Evolutionary conservation across 2,888 invertebrate species (phyloP), one percentile per base, ranked within the genome.

Genomic region (Phrixothrix hirtus): DNA sequence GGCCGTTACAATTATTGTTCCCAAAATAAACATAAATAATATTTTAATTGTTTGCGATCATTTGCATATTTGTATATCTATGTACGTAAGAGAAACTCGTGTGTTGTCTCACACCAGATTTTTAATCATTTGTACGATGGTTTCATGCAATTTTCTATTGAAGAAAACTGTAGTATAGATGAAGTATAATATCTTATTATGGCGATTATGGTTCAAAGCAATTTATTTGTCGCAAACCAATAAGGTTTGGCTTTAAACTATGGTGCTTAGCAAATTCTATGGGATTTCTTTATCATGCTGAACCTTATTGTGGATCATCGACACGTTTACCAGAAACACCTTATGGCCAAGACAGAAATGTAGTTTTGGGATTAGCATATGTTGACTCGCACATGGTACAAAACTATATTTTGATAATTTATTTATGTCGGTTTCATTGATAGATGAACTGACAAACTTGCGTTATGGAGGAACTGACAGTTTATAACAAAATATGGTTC

Each of bases 281-380:
- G 2, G 32, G 32, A 12, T 32, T 11, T 9, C 6, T 32, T 7
- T 13, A 7, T 2, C 36, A 36, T 36, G 36, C 21, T 2, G 10
- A 36, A 17, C 36, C 36, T 15, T 36, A 36, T 11, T 15, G 17
- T 36, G 36, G 36, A n/a, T 5, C 16, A 3, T n/a, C 2, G 14
- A 36, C 36, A 6, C 7, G 3, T 5, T 13, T 36, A 15, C 36
- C 36, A 13, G 17, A 15, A 3, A 5, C 36, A 15, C 16, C 16
- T 7, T 16, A 10, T 5, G 14, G 36, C 5, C 36, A 36, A 15
- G 36, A 13, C 2, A 12, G 14, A 11, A 7, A 27, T n/a, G 27
- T 27, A n/a, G 27, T 27, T 2, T 4, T 27, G 2, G 27, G 9
- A 27, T 10, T 9, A 2, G 2, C 27, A 27, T 4, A n/a, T 27